Conservation (phyloP, 2,797 vertebrate genomes). For the Aeoliscus strigatus region DNA sequence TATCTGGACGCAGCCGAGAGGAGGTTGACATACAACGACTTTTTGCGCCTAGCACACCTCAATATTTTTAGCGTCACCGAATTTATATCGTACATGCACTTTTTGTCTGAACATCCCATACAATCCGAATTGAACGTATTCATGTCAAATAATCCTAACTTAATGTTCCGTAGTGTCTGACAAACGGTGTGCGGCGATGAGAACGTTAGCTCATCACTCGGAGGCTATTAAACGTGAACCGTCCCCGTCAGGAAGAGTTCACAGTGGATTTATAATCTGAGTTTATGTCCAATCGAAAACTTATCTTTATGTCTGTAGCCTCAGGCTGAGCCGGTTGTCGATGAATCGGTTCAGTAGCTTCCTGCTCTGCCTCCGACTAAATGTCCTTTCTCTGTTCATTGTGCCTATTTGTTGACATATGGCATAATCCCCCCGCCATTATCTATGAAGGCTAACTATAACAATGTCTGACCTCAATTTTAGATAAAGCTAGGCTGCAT, state of each 20-base stretch:
- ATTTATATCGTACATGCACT: conserved; percentile 1
- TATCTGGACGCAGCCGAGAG: conserved; percentile 2
- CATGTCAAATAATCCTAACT: neutral
- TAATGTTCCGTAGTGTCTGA: too few species aligned
- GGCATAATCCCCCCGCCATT: conserved; percentile 53
- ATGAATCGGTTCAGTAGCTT: conserved; percentile 17
- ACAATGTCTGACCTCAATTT: conserved; percentile 71
- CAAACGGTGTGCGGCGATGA: too few species aligned
- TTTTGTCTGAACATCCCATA: neutral
- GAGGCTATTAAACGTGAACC: conserved; percentile 24
- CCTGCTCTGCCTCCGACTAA: conserved; percentile 1
- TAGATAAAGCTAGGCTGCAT: conserved; percentile 38
- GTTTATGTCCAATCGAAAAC: conserved; percentile 1
- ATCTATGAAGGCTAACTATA: conserved; percentile 35
- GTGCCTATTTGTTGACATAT: conserved; percentile 59
- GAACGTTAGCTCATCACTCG: conserved; percentile 11
- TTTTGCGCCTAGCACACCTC: conserved; percentile 2
- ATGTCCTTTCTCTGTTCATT: conserved; percentile 1
- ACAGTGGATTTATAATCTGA: neutral
- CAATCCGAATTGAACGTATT: too few species aligned
- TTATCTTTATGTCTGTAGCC: neutral
- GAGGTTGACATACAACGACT: conserved; percentile 32
- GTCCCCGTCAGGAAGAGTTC: conserved; percentile 16
- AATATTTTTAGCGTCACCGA: neutral
- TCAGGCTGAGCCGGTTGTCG: neutral